These are phyloP conservation scores for Adoxophyes honmai DNA, from an alignment of 1,140 invertebrate genomes.

Conservation along the genomic window DNA sequence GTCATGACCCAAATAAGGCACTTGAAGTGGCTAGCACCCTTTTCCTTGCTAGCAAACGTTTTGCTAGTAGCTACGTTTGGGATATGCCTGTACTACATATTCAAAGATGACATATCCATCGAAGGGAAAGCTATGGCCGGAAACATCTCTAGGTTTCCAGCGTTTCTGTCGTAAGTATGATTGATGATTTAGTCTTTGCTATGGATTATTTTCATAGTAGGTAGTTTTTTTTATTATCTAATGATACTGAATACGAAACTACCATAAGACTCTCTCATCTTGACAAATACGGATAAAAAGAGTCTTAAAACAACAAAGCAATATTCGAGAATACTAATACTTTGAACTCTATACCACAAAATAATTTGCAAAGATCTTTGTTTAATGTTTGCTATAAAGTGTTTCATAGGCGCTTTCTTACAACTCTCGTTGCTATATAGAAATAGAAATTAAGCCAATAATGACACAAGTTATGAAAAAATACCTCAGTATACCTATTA, in stretches of 20 bases:
- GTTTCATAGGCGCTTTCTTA: too few relatives aligned
- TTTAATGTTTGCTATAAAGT: too few relatives aligned
- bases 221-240: background rate
- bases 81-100: conserved; percentile 86
- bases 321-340: too few relatives aligned
- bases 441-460: too few relatives aligned
- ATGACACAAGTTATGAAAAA: too few relatives aligned
- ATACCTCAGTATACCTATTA: too few relatives aligned
- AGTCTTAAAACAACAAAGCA: too few relatives aligned
- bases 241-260: too few relatives aligned
- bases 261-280: too few relatives aligned
- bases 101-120: conserved; percentile 73
- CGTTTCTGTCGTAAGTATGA: conserved; percentile 70
- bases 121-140: conserved; percentile 67
- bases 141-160: conserved; percentile 45
- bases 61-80: conserved; percentile 82
- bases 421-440: too few relatives aligned
- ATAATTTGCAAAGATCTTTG: background rate
- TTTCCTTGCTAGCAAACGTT: conserved; percentile 84
- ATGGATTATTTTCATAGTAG: background rate
- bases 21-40: conserved; percentile 85
- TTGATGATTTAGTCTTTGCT: conserved; percentile 25
- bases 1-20: conserved; percentile 82
- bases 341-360: conserved; percentile 23
- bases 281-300: too few relatives aligned